These are phyloP conservation scores for Pristionchus japonicus DNA, from an alignment of 2,888 invertebrate species.

Conservation along the genomic window DNA sequence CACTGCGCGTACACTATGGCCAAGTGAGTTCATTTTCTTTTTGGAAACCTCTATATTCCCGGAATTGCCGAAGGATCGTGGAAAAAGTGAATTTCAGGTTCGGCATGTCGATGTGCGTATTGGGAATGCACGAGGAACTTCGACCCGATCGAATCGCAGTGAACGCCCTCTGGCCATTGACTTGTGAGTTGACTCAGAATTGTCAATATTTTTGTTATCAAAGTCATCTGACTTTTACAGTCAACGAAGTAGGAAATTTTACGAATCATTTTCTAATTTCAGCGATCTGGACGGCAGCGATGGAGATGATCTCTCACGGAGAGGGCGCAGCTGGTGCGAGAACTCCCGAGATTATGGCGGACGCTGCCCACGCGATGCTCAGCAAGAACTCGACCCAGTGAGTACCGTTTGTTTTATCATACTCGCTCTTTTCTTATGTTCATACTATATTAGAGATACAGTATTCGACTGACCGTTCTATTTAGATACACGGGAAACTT, in stretches of 20 bases:
- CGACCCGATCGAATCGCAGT: conserved; percentile 87
- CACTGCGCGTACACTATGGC: conserved; percentile 92
- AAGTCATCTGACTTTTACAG: too few relatives aligned
- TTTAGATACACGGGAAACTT: conserved; percentile 84
- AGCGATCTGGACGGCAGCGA: conserved; percentile 85
- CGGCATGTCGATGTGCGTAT: conserved; percentile 90
- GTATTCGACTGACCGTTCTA: neutral
- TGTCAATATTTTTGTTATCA: too few relatives aligned
- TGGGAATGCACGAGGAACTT: conserved; percentile 95
- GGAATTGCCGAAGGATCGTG: neutral
- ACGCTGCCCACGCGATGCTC: conserved; percentile 89
- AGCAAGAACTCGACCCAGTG: conserved; percentile 84
- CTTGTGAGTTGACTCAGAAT: conserved; percentile 52
- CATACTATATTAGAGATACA: neutral
- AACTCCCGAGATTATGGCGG: conserved; percentile 76
- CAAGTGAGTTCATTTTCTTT: too few relatives aligned
- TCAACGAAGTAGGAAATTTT: too few relatives aligned
- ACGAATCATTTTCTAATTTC: neutral
- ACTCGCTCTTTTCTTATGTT: too few relatives aligned
- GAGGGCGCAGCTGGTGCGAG: conserved; percentile 77
- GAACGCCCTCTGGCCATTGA: conserved; percentile 94
- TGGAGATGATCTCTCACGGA: conserved; percentile 78
- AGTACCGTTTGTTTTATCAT: too few relatives aligned
- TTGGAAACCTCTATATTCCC: neutral
- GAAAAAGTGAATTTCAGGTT: conserved; percentile 92